phyloP scores from a whole-genome alignment of 2,113 vertebrate species.

The Axis porcinus region DNA sequence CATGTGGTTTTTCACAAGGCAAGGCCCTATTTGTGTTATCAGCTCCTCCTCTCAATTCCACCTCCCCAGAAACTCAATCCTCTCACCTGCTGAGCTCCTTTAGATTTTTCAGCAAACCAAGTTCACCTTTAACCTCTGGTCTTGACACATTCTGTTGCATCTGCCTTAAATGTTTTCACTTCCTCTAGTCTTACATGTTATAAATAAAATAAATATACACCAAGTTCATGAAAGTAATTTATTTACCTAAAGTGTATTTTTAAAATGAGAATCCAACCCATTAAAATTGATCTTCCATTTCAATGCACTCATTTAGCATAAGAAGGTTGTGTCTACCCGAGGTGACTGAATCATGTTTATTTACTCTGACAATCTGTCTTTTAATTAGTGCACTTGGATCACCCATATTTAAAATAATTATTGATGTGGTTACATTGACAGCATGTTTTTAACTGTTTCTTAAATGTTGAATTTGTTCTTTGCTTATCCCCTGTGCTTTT shows the following conservation, averaged over 20 bases:
- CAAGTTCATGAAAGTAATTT: background rate
- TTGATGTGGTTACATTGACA: background rate
- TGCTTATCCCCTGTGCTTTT: background rate
- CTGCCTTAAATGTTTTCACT: background rate
- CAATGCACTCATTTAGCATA: background rate
- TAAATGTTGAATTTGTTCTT: background rate
- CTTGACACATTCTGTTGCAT: background rate
- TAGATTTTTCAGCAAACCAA: background rate
- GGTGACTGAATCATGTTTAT: background rate
- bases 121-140: background rate
- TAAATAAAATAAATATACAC: background rate
- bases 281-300: background rate
- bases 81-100: background rate
- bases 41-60: background rate
- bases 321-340: background rate
- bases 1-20: background rate
- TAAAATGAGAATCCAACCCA: background rate
- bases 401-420: background rate
- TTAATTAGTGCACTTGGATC: background rate
- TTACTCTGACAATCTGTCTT: background rate
- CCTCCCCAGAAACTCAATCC: background rate
- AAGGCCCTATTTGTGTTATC: background rate
- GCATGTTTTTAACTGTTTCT: background rate
- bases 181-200: background rate
- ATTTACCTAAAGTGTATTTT: background rate